phyloP scores from a whole-genome alignment of 2,888 invertebrate genomes.

The Erannis defoliaria region DNA sequence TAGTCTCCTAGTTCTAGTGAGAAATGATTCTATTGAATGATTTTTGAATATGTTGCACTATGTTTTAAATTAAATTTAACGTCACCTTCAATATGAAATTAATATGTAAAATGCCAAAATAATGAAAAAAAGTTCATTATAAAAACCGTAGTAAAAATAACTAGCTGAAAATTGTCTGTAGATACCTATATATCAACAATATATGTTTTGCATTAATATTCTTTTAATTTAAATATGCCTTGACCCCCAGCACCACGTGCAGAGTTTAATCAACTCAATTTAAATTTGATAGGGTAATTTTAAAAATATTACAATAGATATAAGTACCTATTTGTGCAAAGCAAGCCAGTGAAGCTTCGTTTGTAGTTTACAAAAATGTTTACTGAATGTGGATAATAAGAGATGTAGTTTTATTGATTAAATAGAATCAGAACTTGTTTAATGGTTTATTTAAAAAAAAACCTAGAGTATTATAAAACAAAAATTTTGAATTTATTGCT shows the following conservation, averaged over 20 bases:
- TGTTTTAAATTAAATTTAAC: too few species aligned
- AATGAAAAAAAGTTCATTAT: too few species aligned
- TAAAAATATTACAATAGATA: too few species aligned
- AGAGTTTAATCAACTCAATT: not conserved
- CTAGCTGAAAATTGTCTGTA: not conserved
- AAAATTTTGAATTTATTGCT: not conserved
- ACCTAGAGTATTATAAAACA: not conserved
- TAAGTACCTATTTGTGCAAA: slow-evolving; percentile 2
- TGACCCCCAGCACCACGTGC: not conserved
- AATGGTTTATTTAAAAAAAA: slow-evolving; percentile 7
- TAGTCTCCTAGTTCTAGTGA: too few species aligned
- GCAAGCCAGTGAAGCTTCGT: slow-evolving; percentile 31
- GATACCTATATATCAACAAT: not conserved
- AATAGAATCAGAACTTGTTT: slow-evolving; percentile 33
- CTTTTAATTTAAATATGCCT: not conserved
- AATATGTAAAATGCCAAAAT: too few species aligned
- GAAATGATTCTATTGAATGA: too few species aligned
- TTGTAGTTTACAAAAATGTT: slow-evolving; percentile 30
- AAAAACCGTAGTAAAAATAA: not conserved
- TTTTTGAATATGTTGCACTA: too few species aligned
- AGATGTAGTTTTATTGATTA: slow-evolving; percentile 34
- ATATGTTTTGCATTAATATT: not conserved
- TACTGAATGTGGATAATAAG: slow-evolving; percentile 38
- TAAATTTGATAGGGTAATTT: too few species aligned
- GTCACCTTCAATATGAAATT: too few species aligned